Evolutionary conservation across 2,888 invertebrate genomes (phyloP).

Genomic region (Eupithecia insigniata): DNA sequence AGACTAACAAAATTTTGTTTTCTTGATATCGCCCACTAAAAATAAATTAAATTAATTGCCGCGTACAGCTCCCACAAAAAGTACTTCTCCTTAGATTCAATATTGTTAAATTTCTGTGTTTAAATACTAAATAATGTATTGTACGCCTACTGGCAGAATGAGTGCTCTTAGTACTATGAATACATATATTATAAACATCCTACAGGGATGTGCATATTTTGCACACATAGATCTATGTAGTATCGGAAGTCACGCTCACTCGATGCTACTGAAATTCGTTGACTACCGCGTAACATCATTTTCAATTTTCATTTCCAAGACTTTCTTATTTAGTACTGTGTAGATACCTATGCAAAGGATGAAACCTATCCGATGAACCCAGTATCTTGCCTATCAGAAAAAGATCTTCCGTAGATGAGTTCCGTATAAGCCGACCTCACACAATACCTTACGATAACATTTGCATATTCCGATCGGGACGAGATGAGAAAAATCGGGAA

Average conservation of each 20-base stretch:
- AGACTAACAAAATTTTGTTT: not conserved
- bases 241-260: not conserved
- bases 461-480: constrained; percentile 38
- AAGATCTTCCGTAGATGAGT: constrained; percentile 40
- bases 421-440: constrained; percentile 29
- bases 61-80: not conserved
- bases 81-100: too few relatives aligned
- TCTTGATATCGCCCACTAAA: not conserved
- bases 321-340: not conserved
- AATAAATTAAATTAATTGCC: not conserved
- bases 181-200: too few relatives aligned
- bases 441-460: constrained; percentile 42
- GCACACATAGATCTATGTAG: too few relatives aligned
- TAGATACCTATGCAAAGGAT: not conserved
- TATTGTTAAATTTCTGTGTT: too few relatives aligned
- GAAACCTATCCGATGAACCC: not conserved
- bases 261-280: not conserved
- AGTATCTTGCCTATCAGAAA: constrained; percentile 29
- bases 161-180: not conserved
- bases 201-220: too few relatives aligned
- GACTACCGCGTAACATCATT: not conserved
- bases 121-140: too few relatives aligned
- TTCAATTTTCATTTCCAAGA: not conserved
- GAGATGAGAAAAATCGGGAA: constrained; percentile 27
- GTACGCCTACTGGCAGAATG: too few relatives aligned